A percentile compares a stretch with the other conserved stretches of the same genome.
Evolutionary conservation across 2,888 invertebrate species (phyloP).

Genomic region (Melieria picta): DNA sequence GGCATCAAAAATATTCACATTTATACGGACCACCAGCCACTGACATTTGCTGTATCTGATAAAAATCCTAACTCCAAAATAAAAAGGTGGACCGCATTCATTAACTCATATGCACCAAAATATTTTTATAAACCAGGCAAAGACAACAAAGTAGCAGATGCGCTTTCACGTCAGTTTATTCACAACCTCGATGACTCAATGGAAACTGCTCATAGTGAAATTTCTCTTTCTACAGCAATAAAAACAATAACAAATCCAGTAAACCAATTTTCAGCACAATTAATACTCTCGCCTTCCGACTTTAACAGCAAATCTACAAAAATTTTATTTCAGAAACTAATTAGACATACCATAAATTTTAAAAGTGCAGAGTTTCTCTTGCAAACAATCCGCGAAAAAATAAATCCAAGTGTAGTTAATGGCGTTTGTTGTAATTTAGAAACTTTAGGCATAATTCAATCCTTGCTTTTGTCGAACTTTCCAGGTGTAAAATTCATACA

Average conservation of each 20-base stretch:
- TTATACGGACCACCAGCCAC: slow-evolving; percentile 34
- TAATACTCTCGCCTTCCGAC: slow-evolving; percentile 6
- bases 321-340: slow-evolving; percentile 27
- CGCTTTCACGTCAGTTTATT: slow-evolving; percentile 17
- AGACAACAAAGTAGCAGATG: slow-evolving; percentile 14
- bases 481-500: slow-evolving; percentile 31
- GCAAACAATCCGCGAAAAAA: slow-evolving; percentile 18
- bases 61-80: slow-evolving; percentile 17
- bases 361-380: slow-evolving; percentile 22
- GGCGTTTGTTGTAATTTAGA: slow-evolving; percentile 25
- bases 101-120: slow-evolving; percentile 20
- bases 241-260: slow-evolving; percentile 8
- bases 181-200: slow-evolving; percentile 35
- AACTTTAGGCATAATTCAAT: slow-evolving; percentile 25
- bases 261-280: slow-evolving; percentile 18
- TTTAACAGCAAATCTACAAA: slow-evolving; percentile 18
- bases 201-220: slow-evolving; percentile 34
- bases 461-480: slow-evolving; percentile 19
- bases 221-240: slow-evolving; percentile 19
- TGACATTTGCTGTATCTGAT: slow-evolving; percentile 1
- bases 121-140: slow-evolving; percentile 22
- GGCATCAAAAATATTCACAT: slow-evolving; percentile 46
- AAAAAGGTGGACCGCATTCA: slow-evolving; percentile 26
- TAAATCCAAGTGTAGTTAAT: slow-evolving; percentile 27
- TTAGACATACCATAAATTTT: slow-evolving; percentile 31